Evolutionary conservation across 2,113 vertebrate species (phyloP).

Genomic region (Solenodon paradoxus): DNA sequence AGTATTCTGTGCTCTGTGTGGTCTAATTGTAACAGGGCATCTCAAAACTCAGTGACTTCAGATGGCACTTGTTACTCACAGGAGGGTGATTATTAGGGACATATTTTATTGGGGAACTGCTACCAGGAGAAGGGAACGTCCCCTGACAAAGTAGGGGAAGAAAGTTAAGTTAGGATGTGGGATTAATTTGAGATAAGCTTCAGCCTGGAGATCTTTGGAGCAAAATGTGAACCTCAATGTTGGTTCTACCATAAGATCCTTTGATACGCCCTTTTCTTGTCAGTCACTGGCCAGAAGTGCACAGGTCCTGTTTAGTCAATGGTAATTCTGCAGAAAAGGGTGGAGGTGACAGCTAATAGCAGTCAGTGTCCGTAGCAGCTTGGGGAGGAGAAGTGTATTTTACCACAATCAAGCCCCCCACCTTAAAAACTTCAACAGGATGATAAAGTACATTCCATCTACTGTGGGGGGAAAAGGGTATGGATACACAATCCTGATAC

Average conservation of each 20-base stretch:
- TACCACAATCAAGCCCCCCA: not conserved
- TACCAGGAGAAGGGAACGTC: not conserved
- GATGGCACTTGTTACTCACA: not conserved
- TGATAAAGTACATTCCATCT: not conserved
- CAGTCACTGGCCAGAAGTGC: not conserved
- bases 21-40: slow-evolving; percentile 29
- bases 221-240: not conserved
- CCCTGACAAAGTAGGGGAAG: not conserved
- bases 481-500: not conserved
- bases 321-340: not conserved
- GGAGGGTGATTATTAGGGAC: not conserved
- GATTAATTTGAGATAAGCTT: not conserved
- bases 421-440: not conserved
- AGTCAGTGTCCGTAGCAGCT: not conserved
- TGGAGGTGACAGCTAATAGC: not conserved
- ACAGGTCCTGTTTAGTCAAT: not conserved
- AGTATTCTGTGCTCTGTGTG: not conserved
- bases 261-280: not conserved
- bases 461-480: not conserved
- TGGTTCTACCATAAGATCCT: not conserved
- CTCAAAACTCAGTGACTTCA: not conserved
- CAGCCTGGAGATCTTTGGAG: not conserved
- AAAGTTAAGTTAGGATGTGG: not conserved
- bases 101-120: not conserved
- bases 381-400: not conserved